Conservation (phyloP, 2,888 invertebrate genomes). For the Odontocerum albicorne region DNA sequence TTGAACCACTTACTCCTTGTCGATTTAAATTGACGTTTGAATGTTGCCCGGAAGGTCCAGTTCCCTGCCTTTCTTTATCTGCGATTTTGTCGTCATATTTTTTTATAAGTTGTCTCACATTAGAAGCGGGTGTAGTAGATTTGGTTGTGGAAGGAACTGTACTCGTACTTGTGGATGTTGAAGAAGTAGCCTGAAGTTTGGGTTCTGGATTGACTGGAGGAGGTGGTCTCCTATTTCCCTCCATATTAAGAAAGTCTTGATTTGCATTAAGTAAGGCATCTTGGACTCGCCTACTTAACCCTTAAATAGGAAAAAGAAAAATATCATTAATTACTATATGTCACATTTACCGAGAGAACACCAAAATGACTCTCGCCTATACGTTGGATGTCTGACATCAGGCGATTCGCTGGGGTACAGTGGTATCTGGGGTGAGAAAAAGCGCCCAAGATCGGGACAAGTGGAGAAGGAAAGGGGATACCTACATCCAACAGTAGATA, state of each 20-base stretch:
- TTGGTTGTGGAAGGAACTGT: slow-evolving; percentile 1
- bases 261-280: slow-evolving; percentile 29
- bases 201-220: slow-evolving; percentile 39
- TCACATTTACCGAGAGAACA: no score
- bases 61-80: slow-evolving; percentile 11
- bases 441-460: no score
- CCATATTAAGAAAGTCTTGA: slow-evolving; percentile 29
- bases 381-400: no score
- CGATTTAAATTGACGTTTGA: no score
- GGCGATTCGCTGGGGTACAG: no score
- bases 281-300: slow-evolving; percentile 20
- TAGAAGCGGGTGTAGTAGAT: slow-evolving; percentile 24
- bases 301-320: slow-evolving; percentile 6
- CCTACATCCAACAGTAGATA: no score
- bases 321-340: not conserved
- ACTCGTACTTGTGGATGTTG: slow-evolving; percentile 2
- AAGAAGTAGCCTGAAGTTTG: not conserved
- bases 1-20: no score
- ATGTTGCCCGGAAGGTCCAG: no score
- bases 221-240: slow-evolving; percentile 38
- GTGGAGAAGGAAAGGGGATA: no score
- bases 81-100: slow-evolving; percentile 24
- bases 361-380: no score
- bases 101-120: slow-evolving; percentile 24
- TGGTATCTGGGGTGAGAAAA: no score